Conservation (phyloP, 2,797 vertebrate species). For the Rachycentron canadum region DNA sequence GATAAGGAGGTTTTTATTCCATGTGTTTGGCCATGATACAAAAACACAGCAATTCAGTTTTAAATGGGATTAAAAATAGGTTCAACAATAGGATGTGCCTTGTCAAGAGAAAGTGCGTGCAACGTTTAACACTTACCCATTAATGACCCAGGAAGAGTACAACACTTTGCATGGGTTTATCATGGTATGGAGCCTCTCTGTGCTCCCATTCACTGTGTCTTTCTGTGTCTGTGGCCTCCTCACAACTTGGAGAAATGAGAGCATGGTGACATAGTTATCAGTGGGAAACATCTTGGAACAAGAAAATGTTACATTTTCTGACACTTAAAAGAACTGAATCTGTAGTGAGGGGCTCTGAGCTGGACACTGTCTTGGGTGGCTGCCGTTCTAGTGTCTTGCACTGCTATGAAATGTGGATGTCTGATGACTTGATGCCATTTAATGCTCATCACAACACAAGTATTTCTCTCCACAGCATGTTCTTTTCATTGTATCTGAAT, state of each 20-base stretch:
- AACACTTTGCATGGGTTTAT: constrained; percentile 71
- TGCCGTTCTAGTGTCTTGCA: background rate
- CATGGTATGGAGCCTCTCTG: constrained; percentile 20
- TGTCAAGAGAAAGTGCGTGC: constrained; percentile 10
- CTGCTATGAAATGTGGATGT: constrained; percentile 35
- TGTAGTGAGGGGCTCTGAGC: too few species aligned
- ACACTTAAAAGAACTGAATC: constrained; percentile 29
- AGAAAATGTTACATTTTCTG: constrained; percentile 61
- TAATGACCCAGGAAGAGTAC: constrained; percentile 66
- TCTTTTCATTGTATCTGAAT: constrained; percentile 37
- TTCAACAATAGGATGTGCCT: background rate
- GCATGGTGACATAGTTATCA: constrained; percentile 41
- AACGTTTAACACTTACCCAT: constrained; percentile 17
- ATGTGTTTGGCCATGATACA: background rate
- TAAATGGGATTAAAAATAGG: background rate
- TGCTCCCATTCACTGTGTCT: constrained; percentile 9
- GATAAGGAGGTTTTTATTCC: background rate
- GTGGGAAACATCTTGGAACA: constrained; percentile 55
- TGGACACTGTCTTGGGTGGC: background rate
- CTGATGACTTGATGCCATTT: constrained; percentile 16
- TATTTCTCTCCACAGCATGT: constrained; percentile 14
- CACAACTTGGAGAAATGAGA: constrained; percentile 25
- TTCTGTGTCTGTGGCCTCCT: constrained; percentile 14
- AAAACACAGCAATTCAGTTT: too few species aligned
- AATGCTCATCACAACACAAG: constrained; percentile 12